These are phyloP conservation scores for Drosophila auraria DNA, from an alignment of 1,140 invertebrate genomes.

Conservation along the genomic window DNA sequence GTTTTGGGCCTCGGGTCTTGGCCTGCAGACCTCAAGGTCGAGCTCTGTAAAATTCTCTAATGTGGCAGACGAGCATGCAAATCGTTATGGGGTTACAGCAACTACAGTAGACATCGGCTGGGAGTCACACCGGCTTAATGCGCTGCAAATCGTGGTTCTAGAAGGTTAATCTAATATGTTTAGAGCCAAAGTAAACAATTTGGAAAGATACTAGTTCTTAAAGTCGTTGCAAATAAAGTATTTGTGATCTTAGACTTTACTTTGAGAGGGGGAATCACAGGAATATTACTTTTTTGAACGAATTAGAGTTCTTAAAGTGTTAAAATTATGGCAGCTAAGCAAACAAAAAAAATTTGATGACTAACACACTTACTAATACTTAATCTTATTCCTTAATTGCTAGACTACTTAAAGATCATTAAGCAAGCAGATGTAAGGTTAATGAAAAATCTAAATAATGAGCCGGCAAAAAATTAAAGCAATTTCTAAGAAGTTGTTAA, in stretches of 20 bases:
- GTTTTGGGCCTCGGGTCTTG: slow-evolving; percentile 35
- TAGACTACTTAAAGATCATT: neutral
- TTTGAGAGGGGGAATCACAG: neutral
- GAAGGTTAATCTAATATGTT: neutral
- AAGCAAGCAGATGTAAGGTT: too few species aligned
- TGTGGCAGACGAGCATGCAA: slow-evolving; percentile 28
- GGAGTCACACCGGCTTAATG: neutral
- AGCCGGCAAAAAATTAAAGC: neutral
- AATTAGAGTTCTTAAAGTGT: too few species aligned
- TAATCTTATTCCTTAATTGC: neutral
- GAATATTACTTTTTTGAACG: too few species aligned
- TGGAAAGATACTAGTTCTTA: neutral
- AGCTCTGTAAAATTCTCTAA: slow-evolving; percentile 57
- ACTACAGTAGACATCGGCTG: slow-evolving; percentile 17
- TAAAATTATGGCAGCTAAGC: too few species aligned
- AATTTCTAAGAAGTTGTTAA: slow-evolving; percentile 3
- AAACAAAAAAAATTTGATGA: neutral
- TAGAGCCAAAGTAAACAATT: neutral
- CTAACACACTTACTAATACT: neutral
- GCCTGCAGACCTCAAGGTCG: slow-evolving; percentile 51
- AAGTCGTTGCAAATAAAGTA: neutral
- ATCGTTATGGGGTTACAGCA: slow-evolving; percentile 12
- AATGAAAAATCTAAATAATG: neutral
- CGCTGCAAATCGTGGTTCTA: neutral
- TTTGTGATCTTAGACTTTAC: neutral